phyloP scores from a whole-genome alignment of 2,888 invertebrate species.

The Eristalinus sepulchralis region DNA sequence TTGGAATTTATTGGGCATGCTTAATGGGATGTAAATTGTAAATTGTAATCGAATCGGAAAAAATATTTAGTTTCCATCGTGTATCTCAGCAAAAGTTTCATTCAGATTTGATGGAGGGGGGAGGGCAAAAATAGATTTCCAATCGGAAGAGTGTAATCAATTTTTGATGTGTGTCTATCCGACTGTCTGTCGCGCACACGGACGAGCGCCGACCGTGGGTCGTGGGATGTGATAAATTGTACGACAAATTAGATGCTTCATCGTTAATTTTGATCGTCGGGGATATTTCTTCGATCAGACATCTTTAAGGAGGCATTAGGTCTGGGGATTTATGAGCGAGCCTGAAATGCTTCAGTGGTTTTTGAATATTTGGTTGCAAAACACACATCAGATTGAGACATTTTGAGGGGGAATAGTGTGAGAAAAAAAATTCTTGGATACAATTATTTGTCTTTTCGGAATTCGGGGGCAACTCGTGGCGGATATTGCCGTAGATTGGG shows the following conservation, averaged over 20 bases:
- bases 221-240: neutral
- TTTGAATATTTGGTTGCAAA: neutral
- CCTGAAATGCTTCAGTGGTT: neutral
- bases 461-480: neutral
- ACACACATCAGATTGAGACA: neutral
- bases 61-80: conserved; percentile 39
- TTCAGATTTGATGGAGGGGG: neutral
- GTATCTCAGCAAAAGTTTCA: conserved; percentile 5
- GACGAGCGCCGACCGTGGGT: neutral
- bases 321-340: neutral
- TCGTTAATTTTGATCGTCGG: conserved; percentile 33
- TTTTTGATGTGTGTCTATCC: neutral
- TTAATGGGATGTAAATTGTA: conserved; percentile 59
- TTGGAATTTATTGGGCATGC: conserved; percentile 45
- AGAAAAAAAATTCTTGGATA: neutral
- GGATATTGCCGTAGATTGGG: neutral
- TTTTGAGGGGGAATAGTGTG: neutral
- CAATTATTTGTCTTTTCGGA: neutral
- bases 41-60: conserved; percentile 48
- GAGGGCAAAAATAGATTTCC: neutral
- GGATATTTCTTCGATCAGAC: conserved; percentile 14
- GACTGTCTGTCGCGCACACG: neutral
- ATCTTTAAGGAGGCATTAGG: neutral
- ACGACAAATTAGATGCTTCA: conserved; percentile 21
- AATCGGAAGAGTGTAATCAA: neutral